Evolutionary conservation across 2,888 invertebrate genomes (phyloP), one percentile per base, ranked within the genome.

Genomic region (Venusia cambrica): DNA sequence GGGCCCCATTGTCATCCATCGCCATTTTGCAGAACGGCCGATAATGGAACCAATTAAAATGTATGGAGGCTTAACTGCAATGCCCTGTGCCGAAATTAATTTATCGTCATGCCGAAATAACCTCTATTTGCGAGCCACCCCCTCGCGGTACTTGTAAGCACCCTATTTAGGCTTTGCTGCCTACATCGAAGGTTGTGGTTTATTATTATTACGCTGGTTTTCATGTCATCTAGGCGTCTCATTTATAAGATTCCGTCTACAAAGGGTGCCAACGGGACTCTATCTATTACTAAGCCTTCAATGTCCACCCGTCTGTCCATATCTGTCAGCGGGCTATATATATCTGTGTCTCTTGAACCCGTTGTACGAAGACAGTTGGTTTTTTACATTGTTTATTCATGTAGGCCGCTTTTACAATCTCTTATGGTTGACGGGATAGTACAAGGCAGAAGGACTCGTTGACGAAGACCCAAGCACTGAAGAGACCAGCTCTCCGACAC

Each of bases 21-120:
- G 68, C 69, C 69, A 73, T 78, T 79, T 75, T 74, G 67, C 67
- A 69, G 75, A 80, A 77, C 69, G 71, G 68, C 74, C 77, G 78
- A 84, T 85, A 85, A 85, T 85, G 79, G 79, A 76, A 73, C 74
- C 85, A 84, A 84, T 85, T 85, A 85, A 85, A 85, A 85, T 85
- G 81, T 85, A 84, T 85, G 80, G 79, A 73, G 79, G 83, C 81
- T 83, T 85, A 81, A 83, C 83, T 83, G 83, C 80, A 83, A 62
- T 77, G 75, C 67, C 74, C 75, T 76, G 80, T 72, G 70, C 69
- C 73, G 66, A 83, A 85, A 85, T 85, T 85, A 85, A 85, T 85
- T 85, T 85, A 85, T 81, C 74, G 80, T 69, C 73, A 55, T 60
- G 62, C 64, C 70, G 68, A 80, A 83, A 84, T 79, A 78, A 69